phyloP scores from a whole-genome alignment of 2,797 vertebrate species.

The Parambassis ranga region DNA sequence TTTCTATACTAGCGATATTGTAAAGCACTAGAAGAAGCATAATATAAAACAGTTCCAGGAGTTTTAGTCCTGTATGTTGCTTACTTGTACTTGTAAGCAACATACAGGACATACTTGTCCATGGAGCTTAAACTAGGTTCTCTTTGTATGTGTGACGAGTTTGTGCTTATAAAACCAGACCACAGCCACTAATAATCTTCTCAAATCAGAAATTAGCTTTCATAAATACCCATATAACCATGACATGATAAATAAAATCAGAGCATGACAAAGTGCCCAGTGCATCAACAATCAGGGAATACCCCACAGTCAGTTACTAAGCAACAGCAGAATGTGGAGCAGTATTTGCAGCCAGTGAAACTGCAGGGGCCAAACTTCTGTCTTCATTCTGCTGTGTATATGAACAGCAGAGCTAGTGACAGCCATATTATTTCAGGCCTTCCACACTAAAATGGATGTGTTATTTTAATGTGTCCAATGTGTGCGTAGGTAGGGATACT shows the following conservation, averaged over 20 bases:
- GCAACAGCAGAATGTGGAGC: constrained; percentile 49
- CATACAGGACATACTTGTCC: no score
- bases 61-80: no score
- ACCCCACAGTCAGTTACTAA: constrained; percentile 47
- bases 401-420: constrained; percentile 3
- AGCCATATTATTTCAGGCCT: constrained; percentile 25
- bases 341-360: constrained; percentile 3
- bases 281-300: background rate
- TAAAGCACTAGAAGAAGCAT: no score
- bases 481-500: constrained; percentile 26
- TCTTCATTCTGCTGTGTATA: background rate
- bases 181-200: background rate
- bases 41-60: no score
- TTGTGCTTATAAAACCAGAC: background rate
- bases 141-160: background rate
- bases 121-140: no score
- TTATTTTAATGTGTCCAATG: constrained; percentile 15
- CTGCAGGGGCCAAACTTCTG: constrained; percentile 35
- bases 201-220: background rate
- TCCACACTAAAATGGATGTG: constrained; percentile 30
- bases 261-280: background rate
- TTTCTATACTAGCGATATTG: no score
- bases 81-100: no score
- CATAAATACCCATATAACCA: background rate
- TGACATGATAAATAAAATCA: background rate